Base-by-base conservation (phyloP, 2,888 invertebrate species). In the Lucinisca nassula region DNA sequence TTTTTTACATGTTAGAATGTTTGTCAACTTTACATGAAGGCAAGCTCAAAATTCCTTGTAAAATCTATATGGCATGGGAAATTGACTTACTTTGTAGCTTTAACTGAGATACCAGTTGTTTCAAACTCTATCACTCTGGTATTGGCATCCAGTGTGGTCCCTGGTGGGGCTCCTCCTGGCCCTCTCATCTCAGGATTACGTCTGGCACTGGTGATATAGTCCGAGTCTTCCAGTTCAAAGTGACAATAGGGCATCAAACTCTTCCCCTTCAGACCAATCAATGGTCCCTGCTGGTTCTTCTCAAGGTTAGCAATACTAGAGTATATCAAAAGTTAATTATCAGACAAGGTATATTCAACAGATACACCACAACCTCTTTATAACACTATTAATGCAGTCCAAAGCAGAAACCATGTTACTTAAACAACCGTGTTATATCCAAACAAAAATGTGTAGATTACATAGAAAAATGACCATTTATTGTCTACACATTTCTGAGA, bases 171-270 rank as follows among this genome's bases (percentile, higher is more conserved):
- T 0, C 96, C 96, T 17, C 94, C 93, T 14, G 96, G 96, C 2
- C 96, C 95, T 55, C 95, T 90, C 85, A 96, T 93, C 80, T 95
- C 96, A 2, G 96, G 95, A 79, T 96, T 95, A 14, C 96, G 92
- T 14, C 95, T 94, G 27, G 95, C 95, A 73, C 94, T 93, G 30
- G 95, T 88, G 51, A 98, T 94, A 95, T 98, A 97, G 95, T 97
- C 97, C 76, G 97, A 97, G 84, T 97, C 97, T 89, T 97, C 97
- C 70, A 98, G 96, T 90, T 98, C 97, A 92, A 98, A 97, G 95
- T 98, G 98, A 92, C 97, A 98, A 92, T 97, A 97, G 0, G 98
- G 98, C 88, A 98, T 96, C 77, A 97, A 93, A 87, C 98, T 97
- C 92, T 97, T 97, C 0, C 97, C 98, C 67, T 95, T 96, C 58